phyloP scores from a whole-genome alignment of 2,113 vertebrate species.

The Galeopterus variegatus region DNA sequence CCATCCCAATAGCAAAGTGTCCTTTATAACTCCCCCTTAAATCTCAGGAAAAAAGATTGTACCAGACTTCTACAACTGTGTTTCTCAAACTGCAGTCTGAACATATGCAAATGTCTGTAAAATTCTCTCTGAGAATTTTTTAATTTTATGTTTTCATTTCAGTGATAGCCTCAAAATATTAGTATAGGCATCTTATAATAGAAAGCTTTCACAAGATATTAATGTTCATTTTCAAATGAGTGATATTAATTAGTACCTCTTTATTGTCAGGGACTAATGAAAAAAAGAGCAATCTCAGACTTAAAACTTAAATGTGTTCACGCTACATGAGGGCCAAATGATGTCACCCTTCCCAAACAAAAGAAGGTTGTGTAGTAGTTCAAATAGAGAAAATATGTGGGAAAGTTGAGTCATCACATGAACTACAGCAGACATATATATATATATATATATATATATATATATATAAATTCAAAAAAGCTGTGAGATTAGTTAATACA shows the following conservation, averaged over 20 bases:
- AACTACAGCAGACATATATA: not conserved
- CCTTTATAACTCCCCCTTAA: not conserved
- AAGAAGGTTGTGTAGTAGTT: not conserved
- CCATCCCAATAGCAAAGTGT: not conserved
- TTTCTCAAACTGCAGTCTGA: constrained; percentile 17
- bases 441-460: not conserved
- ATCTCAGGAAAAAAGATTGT: constrained; percentile 15
- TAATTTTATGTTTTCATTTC: constrained; percentile 49
- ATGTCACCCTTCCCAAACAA: constrained; percentile 47
- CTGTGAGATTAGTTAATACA: not conserved
- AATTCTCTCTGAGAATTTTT: constrained; percentile 12
- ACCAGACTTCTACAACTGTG: not conserved
- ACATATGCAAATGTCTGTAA: constrained; percentile 10
- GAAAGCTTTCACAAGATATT: constrained; percentile 30
- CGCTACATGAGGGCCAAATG: constrained; percentile 19
- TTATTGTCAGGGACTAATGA: not conserved
- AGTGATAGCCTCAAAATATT: constrained; percentile 52
- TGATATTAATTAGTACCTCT: not conserved
- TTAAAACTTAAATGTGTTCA: constrained; percentile 37
- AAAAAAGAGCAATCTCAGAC: constrained; percentile 45
- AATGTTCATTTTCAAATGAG: constrained; percentile 48
- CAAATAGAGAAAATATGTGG: not conserved
- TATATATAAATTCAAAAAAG: constrained; percentile 41
- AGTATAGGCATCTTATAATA: constrained; percentile 22
- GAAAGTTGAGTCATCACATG: constrained; percentile 6